Conservation (phyloP, 1,140 invertebrate genomes). For the Ptiloglossa arizonensis region DNA sequence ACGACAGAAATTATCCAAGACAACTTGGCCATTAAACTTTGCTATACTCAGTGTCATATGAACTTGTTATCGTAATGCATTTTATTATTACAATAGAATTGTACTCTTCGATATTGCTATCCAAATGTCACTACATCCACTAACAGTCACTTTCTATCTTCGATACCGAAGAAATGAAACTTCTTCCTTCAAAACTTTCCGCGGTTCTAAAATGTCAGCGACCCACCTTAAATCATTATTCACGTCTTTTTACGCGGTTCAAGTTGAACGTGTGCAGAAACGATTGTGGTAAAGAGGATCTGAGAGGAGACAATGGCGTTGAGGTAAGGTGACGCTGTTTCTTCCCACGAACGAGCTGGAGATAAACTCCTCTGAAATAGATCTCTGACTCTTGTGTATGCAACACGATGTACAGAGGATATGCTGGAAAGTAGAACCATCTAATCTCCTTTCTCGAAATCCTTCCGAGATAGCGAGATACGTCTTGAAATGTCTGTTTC, state of each 20-base stretch:
- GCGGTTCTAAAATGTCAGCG: neutral
- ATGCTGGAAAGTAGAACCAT: constrained; percentile 41
- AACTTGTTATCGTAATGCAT: neutral
- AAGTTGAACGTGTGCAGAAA: neutral
- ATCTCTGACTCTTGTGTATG: constrained; percentile 55
- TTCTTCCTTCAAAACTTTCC: neutral
- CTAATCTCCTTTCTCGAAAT: constrained; percentile 53
- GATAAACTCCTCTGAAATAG: constrained; percentile 69
- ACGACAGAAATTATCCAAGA: neutral
- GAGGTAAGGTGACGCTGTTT: constrained; percentile 61
- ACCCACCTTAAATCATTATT: constrained; percentile 1
- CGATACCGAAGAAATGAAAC: neutral
- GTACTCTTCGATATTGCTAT: too few relatives aligned
- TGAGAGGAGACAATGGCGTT: constrained; percentile 32
- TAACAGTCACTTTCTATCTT: neutral
- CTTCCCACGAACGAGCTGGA: constrained; percentile 65
- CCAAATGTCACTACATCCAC: neutral
- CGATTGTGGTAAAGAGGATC: constrained; percentile 36
- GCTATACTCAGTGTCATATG: neutral
- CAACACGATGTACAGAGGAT: constrained; percentile 10
- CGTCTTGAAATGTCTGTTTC: constrained; percentile 17
- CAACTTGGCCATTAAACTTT: neutral
- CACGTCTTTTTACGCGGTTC: neutral
- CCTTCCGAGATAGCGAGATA: constrained; percentile 38
- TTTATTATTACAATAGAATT: too few relatives aligned